Evolutionary conservation across 2,797 vertebrate genomes (phyloP).

Genomic region (Lepilemur ruficaudatus): DNA sequence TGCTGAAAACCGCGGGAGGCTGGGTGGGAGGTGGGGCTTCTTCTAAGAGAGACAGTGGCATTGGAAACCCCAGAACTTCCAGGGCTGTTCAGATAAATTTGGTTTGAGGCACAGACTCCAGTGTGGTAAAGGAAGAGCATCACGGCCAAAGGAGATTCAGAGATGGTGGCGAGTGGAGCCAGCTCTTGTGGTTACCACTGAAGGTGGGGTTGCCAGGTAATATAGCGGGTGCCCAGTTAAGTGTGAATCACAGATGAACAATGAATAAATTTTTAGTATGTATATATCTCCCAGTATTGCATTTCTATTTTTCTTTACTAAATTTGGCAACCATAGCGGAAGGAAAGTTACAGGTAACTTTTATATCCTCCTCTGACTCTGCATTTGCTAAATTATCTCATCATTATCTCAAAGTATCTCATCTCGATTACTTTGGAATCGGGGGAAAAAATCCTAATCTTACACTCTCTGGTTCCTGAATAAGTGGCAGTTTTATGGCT

Average conservation of each 20-base stretch:
- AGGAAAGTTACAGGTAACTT: neutral
- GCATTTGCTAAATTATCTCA: neutral
- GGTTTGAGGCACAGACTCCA: neutral
- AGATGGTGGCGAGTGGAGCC: neutral
- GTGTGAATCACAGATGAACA: neutral
- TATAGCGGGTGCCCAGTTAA: rapidly evolving
- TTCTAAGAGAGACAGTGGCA: neutral
- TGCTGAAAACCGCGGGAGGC: neutral
- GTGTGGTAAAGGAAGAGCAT: neutral
- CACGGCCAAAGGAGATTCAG: neutral
- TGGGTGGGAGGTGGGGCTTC: neutral
- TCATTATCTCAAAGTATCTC: too few relatives aligned
- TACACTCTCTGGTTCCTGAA: neutral
- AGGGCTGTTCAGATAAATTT: neutral
- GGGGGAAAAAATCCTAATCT: neutral
- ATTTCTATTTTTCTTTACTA: conserved; percentile 4
- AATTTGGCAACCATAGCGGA: neutral
- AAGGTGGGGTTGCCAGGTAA: neutral
- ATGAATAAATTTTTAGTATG: neutral
- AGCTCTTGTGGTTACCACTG: neutral
- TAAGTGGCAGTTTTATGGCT: neutral
- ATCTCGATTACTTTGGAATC: neutral
- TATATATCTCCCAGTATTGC: neutral
- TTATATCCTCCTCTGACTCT: neutral
- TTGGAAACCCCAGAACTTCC: neutral